Conservation (phyloP, 1,140 invertebrate species). For the Propsilocerus akamusi region DNA sequence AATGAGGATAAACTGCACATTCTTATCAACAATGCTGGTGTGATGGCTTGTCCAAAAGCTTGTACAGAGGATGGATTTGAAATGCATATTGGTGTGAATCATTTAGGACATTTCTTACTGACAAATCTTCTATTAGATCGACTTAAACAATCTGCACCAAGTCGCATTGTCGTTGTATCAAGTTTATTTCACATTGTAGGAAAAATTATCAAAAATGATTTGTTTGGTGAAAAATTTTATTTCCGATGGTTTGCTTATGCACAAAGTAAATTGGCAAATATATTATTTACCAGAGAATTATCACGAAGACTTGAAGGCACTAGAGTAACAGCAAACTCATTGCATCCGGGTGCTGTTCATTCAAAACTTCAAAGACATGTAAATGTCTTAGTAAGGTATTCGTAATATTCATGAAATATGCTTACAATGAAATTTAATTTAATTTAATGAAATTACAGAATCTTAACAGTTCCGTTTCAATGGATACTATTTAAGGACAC, state of each 20-base stretch:
- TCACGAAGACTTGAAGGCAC: slow-evolving; percentile 31
- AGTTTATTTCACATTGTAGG: slow-evolving; percentile 44
- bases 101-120: slow-evolving; percentile 53
- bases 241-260: slow-evolving; percentile 36
- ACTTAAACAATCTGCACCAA: slow-evolving; percentile 42
- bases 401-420: slow-evolving; percentile 17
- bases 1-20: slow-evolving; percentile 49
- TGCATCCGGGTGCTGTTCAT: slow-evolving; percentile 35
- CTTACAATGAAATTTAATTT: slow-evolving; percentile 36
- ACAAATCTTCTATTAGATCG: slow-evolving; percentile 44
- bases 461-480: slow-evolving; percentile 12
- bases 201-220: slow-evolving; percentile 45
- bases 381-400: neutral
- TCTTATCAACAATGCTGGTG: slow-evolving; percentile 54
- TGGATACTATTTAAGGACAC: slow-evolving; percentile 35
- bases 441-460: slow-evolving; percentile 26
- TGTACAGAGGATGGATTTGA: slow-evolving; percentile 53
- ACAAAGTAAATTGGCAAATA: slow-evolving; percentile 57
- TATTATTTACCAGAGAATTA: slow-evolving; percentile 50
- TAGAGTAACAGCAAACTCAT: slow-evolving; percentile 41
- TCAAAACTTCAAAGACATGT: neutral
- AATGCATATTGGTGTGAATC: slow-evolving; percentile 46
- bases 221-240: slow-evolving; percentile 42
- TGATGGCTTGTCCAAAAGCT: slow-evolving; percentile 27
- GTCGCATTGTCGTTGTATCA: slow-evolving; percentile 55